Conservation (phyloP, 2,113 vertebrate genomes). For the Atrichornis clamosus region DNA sequence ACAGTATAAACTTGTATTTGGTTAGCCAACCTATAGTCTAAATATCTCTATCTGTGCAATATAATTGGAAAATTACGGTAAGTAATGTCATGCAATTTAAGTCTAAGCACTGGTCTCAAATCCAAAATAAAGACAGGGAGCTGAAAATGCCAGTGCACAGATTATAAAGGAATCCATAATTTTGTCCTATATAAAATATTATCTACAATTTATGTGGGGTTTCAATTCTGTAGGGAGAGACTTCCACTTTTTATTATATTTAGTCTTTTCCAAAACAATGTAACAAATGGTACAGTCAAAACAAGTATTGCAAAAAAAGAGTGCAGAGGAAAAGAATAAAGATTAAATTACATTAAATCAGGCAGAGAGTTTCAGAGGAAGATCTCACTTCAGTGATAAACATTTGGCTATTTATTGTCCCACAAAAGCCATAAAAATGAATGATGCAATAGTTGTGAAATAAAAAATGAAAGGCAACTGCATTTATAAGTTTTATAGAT, state of each 20-base stretch:
- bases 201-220: background rate
- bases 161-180: background rate
- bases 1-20: background rate
- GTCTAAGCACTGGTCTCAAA: background rate
- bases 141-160: background rate
- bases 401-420: background rate
- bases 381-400: background rate
- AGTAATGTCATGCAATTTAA: background rate
- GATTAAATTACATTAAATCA: background rate
- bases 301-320: background rate
- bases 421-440: conserved; percentile 17
- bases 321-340: background rate
- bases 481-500: conserved; percentile 23
- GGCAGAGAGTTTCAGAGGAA: background rate
- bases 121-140: background rate
- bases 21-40: background rate
- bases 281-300: background rate
- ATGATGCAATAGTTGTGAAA: background rate
- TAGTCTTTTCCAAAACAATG: background rate
- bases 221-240: background rate
- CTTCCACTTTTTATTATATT: background rate
- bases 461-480: conserved; percentile 17
- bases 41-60: background rate
- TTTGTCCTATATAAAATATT: background rate
- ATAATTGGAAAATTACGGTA: background rate